Conservation (phyloP, 2,797 vertebrate genomes). For the Tragopan temminckii region DNA sequence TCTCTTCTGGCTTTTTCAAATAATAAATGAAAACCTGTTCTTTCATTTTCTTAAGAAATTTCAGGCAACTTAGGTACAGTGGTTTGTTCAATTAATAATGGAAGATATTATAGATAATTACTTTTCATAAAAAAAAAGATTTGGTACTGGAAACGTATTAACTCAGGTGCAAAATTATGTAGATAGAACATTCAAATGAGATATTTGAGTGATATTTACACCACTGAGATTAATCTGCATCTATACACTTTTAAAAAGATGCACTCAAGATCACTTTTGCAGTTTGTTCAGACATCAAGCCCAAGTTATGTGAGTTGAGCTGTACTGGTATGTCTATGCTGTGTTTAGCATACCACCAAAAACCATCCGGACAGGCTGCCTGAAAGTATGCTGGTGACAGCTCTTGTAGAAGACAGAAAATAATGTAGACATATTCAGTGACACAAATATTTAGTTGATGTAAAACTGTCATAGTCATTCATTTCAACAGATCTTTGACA, state of each 20-base stretch:
- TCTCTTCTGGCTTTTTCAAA: neutral
- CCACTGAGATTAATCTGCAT: neutral
- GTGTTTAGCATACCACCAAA: neutral
- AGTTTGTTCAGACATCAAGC: neutral
- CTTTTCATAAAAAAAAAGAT: slow-evolving; percentile 10
- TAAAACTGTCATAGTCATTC: slow-evolving; percentile 27
- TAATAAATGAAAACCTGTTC: neutral
- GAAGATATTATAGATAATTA: neutral
- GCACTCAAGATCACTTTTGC: neutral
- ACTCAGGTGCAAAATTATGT: neutral
- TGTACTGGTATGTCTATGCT: neutral
- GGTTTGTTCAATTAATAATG: neutral
- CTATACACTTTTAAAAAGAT: neutral
- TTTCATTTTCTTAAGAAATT: neutral
- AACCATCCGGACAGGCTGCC: neutral
- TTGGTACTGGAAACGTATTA: neutral
- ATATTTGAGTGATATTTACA: neutral
- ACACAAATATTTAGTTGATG: slow-evolving; percentile 23
- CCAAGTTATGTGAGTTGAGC: neutral
- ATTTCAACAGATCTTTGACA: slow-evolving; percentile 31
- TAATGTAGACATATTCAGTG: slow-evolving; percentile 34
- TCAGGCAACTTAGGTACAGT: neutral
- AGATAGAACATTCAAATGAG: neutral
- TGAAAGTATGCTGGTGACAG: slow-evolving; percentile 11
- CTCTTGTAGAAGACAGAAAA: neutral